Base-by-base conservation (phyloP, 2,888 invertebrate species). In the Drosophila fulvimacula region DNA sequence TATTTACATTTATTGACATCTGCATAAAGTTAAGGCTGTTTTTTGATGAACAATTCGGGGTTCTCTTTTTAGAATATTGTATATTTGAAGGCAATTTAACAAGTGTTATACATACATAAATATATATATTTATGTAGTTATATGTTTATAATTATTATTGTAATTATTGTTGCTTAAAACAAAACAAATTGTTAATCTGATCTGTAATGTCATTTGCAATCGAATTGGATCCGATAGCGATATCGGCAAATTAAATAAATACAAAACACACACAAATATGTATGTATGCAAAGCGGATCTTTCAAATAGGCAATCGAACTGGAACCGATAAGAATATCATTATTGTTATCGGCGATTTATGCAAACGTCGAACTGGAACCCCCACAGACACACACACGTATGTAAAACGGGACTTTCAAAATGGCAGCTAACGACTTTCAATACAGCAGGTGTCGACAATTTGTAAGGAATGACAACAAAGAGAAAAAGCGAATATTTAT, bases 1-100 rank as follows among this genome's bases (percentile, higher is more conserved):
- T 7, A 30, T 21, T 76, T 42, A 76, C 64, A 73, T 67, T 36
- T 80, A 56, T 55, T 36, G 38, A 73, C 71, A 82, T 79, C 63
- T 81, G 66, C 87, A 81, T 88, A 83, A 68, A 87, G 79, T 76
- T 79, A 89, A 87, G 84, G 89, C 84, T 84, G 89, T 84, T 85
- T 87, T 89, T 79, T 82, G 57, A 89, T 74, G 67, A 84, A 87
- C 77, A 76, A 84, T 82, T 83, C 68, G 76, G 79, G 74, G 70
- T 76, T 79, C 65, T 66, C 52, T 70, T 72, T 79, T 76, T 59
- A 69, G 71, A 88, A 69, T 85, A 82, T 80, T 88, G 69, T 88
- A 87, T 72, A 88, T 75, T 78, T 77, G 71, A 83, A 69, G 68
- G 75, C 82, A 81, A 79, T 85, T 79, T 74, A 76, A 74, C 66